Base-by-base conservation (phyloP, 1,140 invertebrate genomes). In the Eueides isabella region DNA sequence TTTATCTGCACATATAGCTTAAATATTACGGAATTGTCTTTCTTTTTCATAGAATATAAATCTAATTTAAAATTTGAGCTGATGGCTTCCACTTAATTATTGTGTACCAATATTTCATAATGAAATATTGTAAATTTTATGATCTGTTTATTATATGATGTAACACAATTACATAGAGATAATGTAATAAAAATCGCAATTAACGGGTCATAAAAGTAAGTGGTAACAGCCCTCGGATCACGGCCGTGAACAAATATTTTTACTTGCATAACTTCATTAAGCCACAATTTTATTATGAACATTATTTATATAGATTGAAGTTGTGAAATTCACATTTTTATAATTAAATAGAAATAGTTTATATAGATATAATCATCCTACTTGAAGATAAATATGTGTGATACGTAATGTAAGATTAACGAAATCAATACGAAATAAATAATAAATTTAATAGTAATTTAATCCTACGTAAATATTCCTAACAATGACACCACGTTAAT, bases 201-300 rank as follows among this genome's bases (percentile, higher is more conserved):
- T 62, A 63, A 63, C 68, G 16, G 68, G 61, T 70, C 68, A 70
- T 70, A 70, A 70, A 70, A 70, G 68, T 70, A 70, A 70, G 33
- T 63, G 68, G 68, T 28, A 31, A 41, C 68, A 70, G 68, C 55
- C 67, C 68, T 70, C 55, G 61, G 68, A 33, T 26, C n/a, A 11
- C 55, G 68, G 68, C 68, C 68, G 61, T 70, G 55, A 70, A 70
- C 48, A 70, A 70, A 70, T 70, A 70, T 63, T 70, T 38, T 38
- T 62, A 31, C 29, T 70, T 70, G 61, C 68, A 62, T 41, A 61
- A 70, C 33, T 41, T 63, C 33, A 41, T 70, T 70, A 63, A 31
- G 31, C 31, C 68, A 63, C n/a, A 30, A 30, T 19, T 63, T 30
- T 70, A 63, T 69, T 61, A 70, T 61, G 28, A 70, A 31, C 14